Conservation (phyloP, 2,113 vertebrate species). For the Sula dactylatra region DNA sequence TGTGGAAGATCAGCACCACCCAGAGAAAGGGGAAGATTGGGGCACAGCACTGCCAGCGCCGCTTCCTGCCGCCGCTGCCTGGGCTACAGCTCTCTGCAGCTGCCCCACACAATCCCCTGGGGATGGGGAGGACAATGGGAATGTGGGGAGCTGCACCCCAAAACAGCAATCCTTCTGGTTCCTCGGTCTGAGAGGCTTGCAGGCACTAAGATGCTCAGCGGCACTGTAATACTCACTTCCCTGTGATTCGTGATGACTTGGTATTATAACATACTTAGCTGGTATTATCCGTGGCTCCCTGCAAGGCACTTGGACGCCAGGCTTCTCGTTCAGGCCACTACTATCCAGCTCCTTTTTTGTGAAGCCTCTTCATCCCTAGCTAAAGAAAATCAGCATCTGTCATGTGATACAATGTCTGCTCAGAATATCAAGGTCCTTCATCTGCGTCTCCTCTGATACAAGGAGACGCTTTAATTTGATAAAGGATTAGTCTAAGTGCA, state of each 20-base stretch:
- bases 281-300: background rate
- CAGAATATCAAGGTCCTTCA: background rate
- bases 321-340: background rate
- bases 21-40: background rate
- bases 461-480: background rate
- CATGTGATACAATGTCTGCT: background rate
- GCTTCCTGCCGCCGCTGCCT: accelerated
- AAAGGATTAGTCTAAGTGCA: background rate
- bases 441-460: background rate
- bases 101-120: background rate
- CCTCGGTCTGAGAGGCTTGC: background rate
- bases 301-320: background rate
- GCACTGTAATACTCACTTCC: background rate
- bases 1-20: background rate
- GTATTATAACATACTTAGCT: background rate
- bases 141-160: background rate
- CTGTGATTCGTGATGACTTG: background rate
- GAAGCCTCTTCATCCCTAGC: background rate
- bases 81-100: background rate
- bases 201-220: background rate
- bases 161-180: background rate
- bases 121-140: accelerated
- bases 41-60: background rate
- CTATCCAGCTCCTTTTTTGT: background rate
- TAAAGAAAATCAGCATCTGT: background rate